Base-by-base conservation (phyloP, 2,888 invertebrate genomes). In the Perdita meconis region DNA sequence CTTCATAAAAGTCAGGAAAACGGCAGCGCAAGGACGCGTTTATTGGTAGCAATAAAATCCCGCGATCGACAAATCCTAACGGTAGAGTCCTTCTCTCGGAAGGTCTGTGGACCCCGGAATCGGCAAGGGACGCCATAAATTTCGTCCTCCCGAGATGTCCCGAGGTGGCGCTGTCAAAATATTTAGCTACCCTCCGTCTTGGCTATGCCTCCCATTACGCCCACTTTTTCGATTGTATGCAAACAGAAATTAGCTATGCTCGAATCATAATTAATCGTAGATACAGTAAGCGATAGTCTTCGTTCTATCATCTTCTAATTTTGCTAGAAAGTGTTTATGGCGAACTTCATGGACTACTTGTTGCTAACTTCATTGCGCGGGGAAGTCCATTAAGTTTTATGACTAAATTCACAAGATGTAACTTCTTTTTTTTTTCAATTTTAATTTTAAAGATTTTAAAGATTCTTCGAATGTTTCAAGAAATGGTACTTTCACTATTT, bases 41-140 rank as follows among this genome's bases (percentile, higher is more conserved):
- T 87, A 87, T 86, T 86, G 81, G 66, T 44, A 69, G 86, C 82
- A 86, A 83, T 87, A 87, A 87, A 87, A n/a, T 60, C 50, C 71
- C 75, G 77, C 82, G 73, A 84, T 86, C 61, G 71, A 50, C 60
- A 56, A 70, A 51, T 79, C 44, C 69, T 81, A 81, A 86, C 81
- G 80, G 83, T 84, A 26, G 5, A 38, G 22, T 38, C 61, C 57
- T 51, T 50, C 59, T 47, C 6, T 47, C 6, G 47, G 61, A 47
- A 24, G 8, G 34, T 55, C 40, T 1, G 22, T 57, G 47, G 34
- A 50, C 67, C 16, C 42, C 12, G 26, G 26, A 56, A n/a, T 40
- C 40, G 44, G 36, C 26, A 55, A 60, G 61, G 65, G 40, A 22
- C 19, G 1, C 50, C 76, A 65, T 77, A 80, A 81, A 81, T 80